phyloP scores from a whole-genome alignment of 2,113 vertebrate species.

The Dolichallabes microphthalmus region DNA sequence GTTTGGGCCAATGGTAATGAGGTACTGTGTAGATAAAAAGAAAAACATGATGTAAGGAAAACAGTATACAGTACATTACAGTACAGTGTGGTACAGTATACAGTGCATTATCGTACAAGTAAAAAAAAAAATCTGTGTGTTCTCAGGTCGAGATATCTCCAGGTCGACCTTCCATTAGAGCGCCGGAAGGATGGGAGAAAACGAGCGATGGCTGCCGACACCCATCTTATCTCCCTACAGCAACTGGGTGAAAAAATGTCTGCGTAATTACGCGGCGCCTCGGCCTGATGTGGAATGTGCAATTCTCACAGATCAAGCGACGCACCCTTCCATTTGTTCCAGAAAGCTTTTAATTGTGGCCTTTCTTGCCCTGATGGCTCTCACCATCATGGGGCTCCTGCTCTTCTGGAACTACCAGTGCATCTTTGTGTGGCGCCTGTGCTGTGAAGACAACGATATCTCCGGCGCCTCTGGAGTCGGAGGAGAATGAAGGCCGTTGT shows the following conservation, averaged over 20 bases:
- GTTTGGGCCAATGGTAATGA: background rate
- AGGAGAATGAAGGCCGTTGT: background rate
- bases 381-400: slow-evolving; percentile 49
- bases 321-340: background rate
- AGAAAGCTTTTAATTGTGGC: slow-evolving; percentile 41
- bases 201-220: background rate
- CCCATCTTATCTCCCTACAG: background rate
- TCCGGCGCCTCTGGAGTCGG: background rate
- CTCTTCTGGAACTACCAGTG: slow-evolving; percentile 62
- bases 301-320: background rate
- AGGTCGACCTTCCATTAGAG: background rate
- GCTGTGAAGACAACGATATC: slow-evolving; percentile 21
- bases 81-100: background rate
- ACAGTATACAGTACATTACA: background rate
- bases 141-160: slow-evolving; percentile 3
- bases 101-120: background rate
- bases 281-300: background rate
- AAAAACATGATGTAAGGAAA: too few relatives aligned
- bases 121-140: background rate
- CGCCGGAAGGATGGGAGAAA: slow-evolving; percentile 47
- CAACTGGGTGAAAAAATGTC: slow-evolving; percentile 51
- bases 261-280: background rate
- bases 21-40: background rate
- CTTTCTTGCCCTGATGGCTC: slow-evolving; percentile 33
- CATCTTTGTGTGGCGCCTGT: slow-evolving; percentile 57